A percentile compares a stretch with the other conserved stretches of the same genome.
Evolutionary conservation across 2,797 vertebrate species (phyloP).

Genomic region (Falco berigora): DNA sequence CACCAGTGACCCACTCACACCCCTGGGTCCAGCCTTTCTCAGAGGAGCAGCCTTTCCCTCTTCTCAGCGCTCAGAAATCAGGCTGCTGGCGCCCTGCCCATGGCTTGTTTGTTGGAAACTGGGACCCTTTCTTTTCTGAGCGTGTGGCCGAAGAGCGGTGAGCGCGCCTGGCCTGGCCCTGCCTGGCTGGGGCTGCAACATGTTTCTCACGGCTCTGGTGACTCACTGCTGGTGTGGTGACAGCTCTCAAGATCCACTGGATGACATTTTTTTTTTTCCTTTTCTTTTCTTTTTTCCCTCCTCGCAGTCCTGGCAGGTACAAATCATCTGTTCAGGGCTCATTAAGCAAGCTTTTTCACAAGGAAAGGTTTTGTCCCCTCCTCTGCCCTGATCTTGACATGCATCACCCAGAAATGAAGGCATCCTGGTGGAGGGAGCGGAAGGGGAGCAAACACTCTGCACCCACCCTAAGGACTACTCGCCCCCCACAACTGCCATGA

Average conservation of each 20-base stretch:
- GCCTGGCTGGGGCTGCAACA: background rate
- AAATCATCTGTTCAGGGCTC: background rate
- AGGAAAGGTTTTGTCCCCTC: background rate
- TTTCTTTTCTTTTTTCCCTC: background rate
- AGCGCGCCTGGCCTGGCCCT: background rate
- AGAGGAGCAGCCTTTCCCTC: background rate
- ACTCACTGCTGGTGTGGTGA: background rate
- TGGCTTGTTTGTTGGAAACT: conserved; percentile 10
- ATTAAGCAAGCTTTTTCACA: background rate
- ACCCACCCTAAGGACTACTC: background rate
- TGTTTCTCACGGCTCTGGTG: background rate
- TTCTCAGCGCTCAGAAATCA: background rate
- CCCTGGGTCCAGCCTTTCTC: background rate
- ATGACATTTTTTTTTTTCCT: background rate
- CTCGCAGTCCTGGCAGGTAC: background rate
- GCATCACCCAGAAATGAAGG: background rate
- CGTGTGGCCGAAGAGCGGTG: background rate
- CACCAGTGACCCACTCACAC: background rate
- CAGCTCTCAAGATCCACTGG: background rate
- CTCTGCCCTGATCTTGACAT: background rate
- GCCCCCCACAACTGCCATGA: rapidly evolving
- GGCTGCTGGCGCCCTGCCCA: conserved; percentile 22
- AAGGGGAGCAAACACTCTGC: background rate
- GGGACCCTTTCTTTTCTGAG: conserved; percentile 3
- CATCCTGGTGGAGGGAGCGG: background rate